A percentile compares a stretch with the other conserved stretches of the same genome.
These are phyloP conservation scores for Leucoraja erinaceus DNA, from an alignment of 2,113 vertebrate species.

Conservation along the genomic window DNA sequence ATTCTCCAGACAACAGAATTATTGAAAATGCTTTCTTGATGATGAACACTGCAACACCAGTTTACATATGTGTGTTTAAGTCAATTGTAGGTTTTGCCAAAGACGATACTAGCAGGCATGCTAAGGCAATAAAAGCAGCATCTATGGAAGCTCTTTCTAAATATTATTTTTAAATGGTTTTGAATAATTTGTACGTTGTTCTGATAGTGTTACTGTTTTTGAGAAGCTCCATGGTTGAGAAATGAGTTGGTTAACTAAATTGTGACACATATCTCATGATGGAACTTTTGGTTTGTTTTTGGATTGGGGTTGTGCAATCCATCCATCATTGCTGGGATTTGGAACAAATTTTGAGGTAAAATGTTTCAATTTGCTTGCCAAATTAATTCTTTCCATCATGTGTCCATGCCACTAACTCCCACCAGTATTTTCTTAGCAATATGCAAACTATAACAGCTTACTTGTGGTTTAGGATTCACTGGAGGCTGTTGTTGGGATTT, in stretches of 20 bases:
- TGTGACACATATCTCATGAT: background rate
- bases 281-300: background rate
- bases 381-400: background rate
- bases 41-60: background rate
- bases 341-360: background rate
- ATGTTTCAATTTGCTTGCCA: constrained; percentile 26
- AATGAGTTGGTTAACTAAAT: background rate
- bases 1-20: background rate
- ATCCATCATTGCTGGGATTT: background rate
- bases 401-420: background rate
- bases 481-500: background rate
- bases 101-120: background rate
- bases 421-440: background rate
- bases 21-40: background rate
- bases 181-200: background rate
- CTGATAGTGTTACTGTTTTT: background rate
- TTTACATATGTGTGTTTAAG: background rate
- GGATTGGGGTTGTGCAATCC: background rate
- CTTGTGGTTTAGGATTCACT: background rate
- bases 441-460: background rate
- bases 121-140: background rate
- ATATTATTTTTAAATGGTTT: background rate
- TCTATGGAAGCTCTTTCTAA: background rate
- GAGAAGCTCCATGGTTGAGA: background rate
- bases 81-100: background rate